Percentiles rank a stretch among this genome's conserved stretches.
phyloP scores from a whole-genome alignment of 1,140 invertebrate genomes.

The Plectrocnemia conspersa region DNA sequence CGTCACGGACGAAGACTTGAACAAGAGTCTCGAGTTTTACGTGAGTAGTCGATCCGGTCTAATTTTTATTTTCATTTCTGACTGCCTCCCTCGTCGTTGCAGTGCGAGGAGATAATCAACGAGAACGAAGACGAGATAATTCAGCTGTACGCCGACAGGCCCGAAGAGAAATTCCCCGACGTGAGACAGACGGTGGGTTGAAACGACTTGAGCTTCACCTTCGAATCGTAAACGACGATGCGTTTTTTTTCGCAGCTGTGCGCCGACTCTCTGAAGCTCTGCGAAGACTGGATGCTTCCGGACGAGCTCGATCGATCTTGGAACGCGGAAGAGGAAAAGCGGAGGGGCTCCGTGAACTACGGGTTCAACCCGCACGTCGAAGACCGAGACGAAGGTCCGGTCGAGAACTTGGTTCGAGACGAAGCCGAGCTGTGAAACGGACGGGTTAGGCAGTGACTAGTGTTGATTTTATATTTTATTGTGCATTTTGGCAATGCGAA shows the following conservation, averaged over 20 bases:
- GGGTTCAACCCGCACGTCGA: conserved; percentile 36
- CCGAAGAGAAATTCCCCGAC: conserved; percentile 46
- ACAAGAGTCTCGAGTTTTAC: conserved; percentile 74
- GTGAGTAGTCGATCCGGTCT: conserved; percentile 51
- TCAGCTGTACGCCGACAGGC: conserved; percentile 44
- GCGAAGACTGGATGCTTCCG: conserved; percentile 48
- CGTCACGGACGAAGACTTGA: conserved; percentile 74
- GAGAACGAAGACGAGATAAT: conserved; percentile 50
- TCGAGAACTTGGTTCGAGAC: conserved; percentile 33
- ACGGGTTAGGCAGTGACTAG: too few species aligned
- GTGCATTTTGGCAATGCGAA: too few species aligned
- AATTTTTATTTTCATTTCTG: conserved; percentile 1
- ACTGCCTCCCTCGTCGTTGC: conserved; percentile 27
- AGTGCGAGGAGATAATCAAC: conserved; percentile 50
- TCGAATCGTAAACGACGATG: background rate
- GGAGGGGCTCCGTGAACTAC: conserved; percentile 45
- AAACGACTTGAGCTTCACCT: background rate
- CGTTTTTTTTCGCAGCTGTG: conserved; percentile 41
- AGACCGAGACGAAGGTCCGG: conserved; percentile 24
- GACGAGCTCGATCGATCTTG: conserved; percentile 44
- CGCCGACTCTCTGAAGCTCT: conserved; percentile 43
- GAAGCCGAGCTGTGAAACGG: conserved; percentile 20
- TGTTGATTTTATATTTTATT: too few species aligned
- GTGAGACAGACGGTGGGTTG: conserved; percentile 41
- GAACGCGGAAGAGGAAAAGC: conserved; percentile 43